Evolutionary conservation across 2,888 invertebrate species (phyloP).

Genomic region (Stenotaenia linearis): DNA sequence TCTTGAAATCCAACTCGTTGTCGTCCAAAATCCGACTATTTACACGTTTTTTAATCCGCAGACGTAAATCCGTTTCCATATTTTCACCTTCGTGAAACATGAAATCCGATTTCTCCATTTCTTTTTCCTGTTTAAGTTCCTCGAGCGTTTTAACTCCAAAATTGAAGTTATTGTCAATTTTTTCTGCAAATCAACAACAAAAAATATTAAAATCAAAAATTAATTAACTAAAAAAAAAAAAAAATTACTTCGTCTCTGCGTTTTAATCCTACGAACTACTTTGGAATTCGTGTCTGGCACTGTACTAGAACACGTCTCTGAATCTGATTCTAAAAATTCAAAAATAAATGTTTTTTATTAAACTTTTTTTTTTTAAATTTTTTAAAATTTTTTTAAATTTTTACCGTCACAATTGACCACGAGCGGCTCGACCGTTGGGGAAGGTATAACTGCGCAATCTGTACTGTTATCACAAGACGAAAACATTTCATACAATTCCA

Average conservation of each 20-base stretch:
- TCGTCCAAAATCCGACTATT: not conserved
- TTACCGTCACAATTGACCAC: not conserved
- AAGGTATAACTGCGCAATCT: not conserved
- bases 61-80: not conserved
- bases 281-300: not conserved
- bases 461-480: not conserved
- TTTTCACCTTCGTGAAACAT: not conserved
- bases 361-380: not conserved
- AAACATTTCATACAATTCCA: not conserved
- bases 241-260: not conserved
- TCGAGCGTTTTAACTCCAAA: not conserved
- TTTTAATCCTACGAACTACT: not conserved
- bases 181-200: not conserved
- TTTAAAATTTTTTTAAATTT: not conserved
- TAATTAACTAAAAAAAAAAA: not conserved
- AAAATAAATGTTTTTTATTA: not conserved
- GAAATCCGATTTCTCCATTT: not conserved
- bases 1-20: constrained; percentile 41
- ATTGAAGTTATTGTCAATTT: not conserved
- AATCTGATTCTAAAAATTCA: not conserved
- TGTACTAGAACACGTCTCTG: not conserved
- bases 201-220: not conserved
- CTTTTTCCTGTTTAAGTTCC: not conserved
- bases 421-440: not conserved
- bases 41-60: not conserved